Evolutionary conservation across 2,888 invertebrate genomes (phyloP).

Genomic region (Ptychoptera contaminata): DNA sequence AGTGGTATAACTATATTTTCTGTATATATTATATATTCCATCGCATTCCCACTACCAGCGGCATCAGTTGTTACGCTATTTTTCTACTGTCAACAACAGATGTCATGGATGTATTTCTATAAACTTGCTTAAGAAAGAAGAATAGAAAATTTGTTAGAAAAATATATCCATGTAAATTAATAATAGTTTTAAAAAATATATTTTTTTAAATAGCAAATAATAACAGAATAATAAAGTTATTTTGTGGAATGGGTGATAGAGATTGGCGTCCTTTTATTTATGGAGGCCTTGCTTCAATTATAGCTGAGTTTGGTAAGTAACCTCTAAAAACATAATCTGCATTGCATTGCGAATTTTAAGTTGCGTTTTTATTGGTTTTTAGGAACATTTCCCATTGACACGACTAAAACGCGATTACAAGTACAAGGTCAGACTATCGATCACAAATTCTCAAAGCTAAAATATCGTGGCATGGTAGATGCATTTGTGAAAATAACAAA

Average conservation of each 20-base stretch:
- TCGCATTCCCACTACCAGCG: too few species aligned
- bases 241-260: conserved; percentile 51
- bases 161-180: too few species aligned
- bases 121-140: too few species aligned
- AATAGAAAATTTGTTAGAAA: too few species aligned
- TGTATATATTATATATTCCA: too few species aligned
- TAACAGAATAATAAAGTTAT: background rate
- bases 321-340: background rate
- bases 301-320: conserved; percentile 78
- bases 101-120: too few species aligned
- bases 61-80: too few species aligned
- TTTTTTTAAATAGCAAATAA: too few species aligned
- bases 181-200: too few species aligned
- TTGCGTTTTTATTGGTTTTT: conserved; percentile 10
- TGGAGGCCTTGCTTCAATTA: conserved; percentile 84
- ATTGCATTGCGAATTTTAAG: background rate
- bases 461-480: conserved; percentile 85
- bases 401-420: conserved; percentile 86
- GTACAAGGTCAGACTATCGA: conserved; percentile 83
- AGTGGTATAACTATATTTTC: too few species aligned
- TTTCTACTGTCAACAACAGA: too few species aligned
- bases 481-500: conserved; percentile 71
- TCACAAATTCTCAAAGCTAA: conserved; percentile 52
- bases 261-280: conserved; percentile 91
- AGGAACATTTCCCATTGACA: conserved; percentile 96